Conservation (phyloP, 1,140 invertebrate species). For the Homalodisca vitripennis region DNA sequence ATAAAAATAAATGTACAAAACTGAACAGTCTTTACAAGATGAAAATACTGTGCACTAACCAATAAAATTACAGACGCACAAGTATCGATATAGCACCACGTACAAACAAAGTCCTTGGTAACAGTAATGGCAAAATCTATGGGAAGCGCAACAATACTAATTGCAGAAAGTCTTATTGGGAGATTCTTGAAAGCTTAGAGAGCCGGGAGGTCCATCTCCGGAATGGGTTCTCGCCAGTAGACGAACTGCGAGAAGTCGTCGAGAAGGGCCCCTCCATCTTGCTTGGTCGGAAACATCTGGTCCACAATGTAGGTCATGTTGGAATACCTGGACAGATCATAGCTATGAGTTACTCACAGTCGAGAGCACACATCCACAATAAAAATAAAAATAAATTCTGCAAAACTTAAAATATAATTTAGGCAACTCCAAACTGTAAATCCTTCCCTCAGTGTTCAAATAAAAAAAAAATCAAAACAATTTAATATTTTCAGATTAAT, state of each 20-base stretch:
- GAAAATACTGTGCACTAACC: neutral
- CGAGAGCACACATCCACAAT: no score
- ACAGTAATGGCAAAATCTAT: neutral
- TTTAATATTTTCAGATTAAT: no score
- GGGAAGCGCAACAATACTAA: no score
- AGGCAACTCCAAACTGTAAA: no score
- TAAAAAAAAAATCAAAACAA: no score
- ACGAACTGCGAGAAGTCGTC: constrained; percentile 87
- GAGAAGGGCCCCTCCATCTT: constrained; percentile 61
- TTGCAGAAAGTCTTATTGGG: neutral
- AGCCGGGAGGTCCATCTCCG: constrained; percentile 47
- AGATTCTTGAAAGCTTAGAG: neutral
- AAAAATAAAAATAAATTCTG: no score
- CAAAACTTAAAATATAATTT: no score
- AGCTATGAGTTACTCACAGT: no score
- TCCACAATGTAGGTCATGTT: constrained; percentile 92
- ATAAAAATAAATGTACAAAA: constrained; percentile 29
- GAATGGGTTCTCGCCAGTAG: constrained; percentile 89
- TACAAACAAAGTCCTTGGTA: constrained; percentile 1
- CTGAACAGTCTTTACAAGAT: constrained; percentile 16
- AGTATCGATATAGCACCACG: constrained; percentile 16
- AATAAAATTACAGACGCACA: neutral
- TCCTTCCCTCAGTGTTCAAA: no score
- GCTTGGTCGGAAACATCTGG: constrained; percentile 83
- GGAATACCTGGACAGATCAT: constrained; percentile 86